phyloP scores from a whole-genome alignment of 2,797 vertebrate genomes.

The Distichodus sexfasciatus region DNA sequence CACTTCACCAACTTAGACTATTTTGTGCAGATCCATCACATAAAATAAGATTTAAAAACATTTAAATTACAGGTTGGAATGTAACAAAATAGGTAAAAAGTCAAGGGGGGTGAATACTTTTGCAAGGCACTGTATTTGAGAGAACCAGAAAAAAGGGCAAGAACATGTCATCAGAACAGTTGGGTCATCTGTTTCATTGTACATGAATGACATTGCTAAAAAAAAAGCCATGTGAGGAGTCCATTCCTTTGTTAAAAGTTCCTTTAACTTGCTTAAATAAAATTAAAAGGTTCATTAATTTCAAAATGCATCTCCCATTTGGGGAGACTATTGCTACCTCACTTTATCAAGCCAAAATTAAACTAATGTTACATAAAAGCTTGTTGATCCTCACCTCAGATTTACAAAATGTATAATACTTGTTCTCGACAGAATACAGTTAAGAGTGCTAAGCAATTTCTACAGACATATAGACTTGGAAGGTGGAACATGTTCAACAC shows the following conservation, averaged over 20 bases:
- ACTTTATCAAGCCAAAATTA: too few species aligned
- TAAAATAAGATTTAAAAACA: too few species aligned
- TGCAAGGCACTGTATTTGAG: too few species aligned
- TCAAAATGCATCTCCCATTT: background rate
- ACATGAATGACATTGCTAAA: background rate
- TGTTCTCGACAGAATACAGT: constrained; percentile 83
- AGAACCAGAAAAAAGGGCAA: too few species aligned
- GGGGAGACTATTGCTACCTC: too few species aligned
- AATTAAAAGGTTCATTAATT: background rate
- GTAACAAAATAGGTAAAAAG: too few species aligned
- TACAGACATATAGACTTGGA: constrained; percentile 71
- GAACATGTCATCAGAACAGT: too few species aligned
- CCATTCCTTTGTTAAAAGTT: background rate
- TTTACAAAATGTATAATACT: background rate
- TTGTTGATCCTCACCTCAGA: background rate
- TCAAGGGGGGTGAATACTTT: too few species aligned
- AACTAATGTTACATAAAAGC: background rate
- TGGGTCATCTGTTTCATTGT: background rate
- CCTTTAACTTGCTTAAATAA: background rate
- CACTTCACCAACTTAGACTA: too few species aligned
- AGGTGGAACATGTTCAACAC: constrained; percentile 77
- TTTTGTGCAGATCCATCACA: too few species aligned
- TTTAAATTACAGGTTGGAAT: too few species aligned
- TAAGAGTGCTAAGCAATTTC: constrained; percentile 82
- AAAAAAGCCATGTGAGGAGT: background rate